Base-by-base conservation (phyloP, 2,797 vertebrate genomes). In the Chrysocyon brachyurus region DNA sequence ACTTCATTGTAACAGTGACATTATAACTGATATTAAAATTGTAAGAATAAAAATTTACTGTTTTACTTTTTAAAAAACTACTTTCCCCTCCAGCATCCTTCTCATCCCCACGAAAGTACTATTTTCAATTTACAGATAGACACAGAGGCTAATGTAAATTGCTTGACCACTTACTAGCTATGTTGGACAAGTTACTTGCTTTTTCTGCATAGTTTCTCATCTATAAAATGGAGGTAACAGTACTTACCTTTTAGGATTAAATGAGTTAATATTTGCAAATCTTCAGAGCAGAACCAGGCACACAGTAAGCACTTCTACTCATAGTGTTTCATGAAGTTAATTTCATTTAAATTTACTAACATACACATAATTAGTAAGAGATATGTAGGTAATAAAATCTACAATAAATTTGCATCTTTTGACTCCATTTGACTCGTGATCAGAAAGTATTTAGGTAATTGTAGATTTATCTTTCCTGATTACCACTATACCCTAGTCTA, bases 151-250 rank as follows among this genome's bases (percentile, higher is more conserved):
- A 85, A 46, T 19, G 2, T 11, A 66, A 91, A n/a, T 63, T 68
- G 57, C 57, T 87, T 96, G 0, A 70, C 31, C 22, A 52, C 6
- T 96, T 92, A 57, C 12, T 28, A 90, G n/a, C 28, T 92, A 31
- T 26, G 28, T 24, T 86, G 31, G 78, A 72, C 26, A 82, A 90
- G 31, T 36, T 68, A 12, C 12, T 87, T 28, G 66, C 31, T 89
- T 83, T 95, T 21, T 96, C 49, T 83, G 26, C 12, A 82, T 90
- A 40, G 11, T 61, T 95, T 40, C 26, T 73, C 87, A 12, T 88
- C 54, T 94, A 11, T 46, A 91, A 85, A 93, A 24, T 78, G 14
- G 54, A 97, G 16, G 77, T 75, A 54, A 68, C 14, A 87, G 4
- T 28, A 33, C 6, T 96, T 68, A 57, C 46, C 40, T 9, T 61